These are phyloP conservation scores for Dicyrtomina minuta DNA, from an alignment of 2,888 invertebrate genomes.

Conservation along the genomic window DNA sequence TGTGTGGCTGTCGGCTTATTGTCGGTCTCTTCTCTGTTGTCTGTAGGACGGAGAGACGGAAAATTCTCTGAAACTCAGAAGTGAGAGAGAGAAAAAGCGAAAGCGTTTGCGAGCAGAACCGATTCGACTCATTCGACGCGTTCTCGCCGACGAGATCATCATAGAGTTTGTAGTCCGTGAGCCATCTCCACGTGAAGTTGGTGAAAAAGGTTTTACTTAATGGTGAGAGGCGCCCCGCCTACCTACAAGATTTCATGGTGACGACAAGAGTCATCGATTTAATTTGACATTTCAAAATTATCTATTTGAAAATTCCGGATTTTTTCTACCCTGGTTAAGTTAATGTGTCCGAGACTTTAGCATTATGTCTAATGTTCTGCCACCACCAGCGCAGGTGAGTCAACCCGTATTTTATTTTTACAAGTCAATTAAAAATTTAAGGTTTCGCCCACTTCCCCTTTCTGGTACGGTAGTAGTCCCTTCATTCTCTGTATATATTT, in stretches of 20 bases:
- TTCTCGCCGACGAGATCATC: neutral
- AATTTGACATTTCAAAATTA: conserved; percentile 31
- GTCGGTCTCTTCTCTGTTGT: too few species aligned
- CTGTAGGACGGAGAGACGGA: neutral
- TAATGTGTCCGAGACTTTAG: neutral
- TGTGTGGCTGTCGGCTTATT: too few species aligned
- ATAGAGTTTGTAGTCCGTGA: conserved; percentile 12
- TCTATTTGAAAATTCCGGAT: conserved; percentile 7
- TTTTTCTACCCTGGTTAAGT: conserved; percentile 1
- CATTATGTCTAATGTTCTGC: conserved; percentile 25
- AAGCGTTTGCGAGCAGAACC: neutral
- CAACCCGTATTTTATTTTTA: neutral
- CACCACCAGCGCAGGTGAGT: conserved; percentile 29
- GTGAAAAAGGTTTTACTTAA: conserved; percentile 26
- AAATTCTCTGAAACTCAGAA: too few species aligned
- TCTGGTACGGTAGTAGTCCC: too few species aligned
- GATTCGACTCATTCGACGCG: conserved; percentile 4
- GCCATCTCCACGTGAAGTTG: neutral
- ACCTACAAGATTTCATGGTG: conserved; percentile 28
- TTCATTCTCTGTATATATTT: too few species aligned
- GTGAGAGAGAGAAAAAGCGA: neutral
- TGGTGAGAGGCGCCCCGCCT: conserved; percentile 30
- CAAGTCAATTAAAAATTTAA: too few species aligned
- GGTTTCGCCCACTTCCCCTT: too few species aligned
- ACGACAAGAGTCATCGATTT: conserved; percentile 22